Evolutionary conservation across 1,140 invertebrate species (phyloP), one percentile per base, ranked within the genome.

Genomic region (Caerostris darwini): DNA sequence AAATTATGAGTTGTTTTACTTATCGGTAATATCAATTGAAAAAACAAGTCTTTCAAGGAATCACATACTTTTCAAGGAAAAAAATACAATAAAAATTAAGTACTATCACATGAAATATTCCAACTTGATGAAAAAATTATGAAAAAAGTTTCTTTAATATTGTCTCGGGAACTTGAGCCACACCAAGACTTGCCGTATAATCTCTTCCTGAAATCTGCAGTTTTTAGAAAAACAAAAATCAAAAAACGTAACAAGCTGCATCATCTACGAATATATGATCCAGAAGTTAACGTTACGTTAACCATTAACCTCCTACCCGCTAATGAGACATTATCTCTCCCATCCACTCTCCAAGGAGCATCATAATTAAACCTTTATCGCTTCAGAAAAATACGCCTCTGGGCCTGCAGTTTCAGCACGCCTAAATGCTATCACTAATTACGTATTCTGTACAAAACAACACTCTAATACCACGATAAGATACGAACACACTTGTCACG

Each of bases 341-440:
- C 19, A 19, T 71, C 17, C 67, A 19, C 6, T 71, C 67, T 56
- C 53, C 50, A 56, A 56, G 12, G 17, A 56, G 54, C 3, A 56
- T n/a, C 81, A 56, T 82, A 82, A 82, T 82, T 54, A 82, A 54
- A 82, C 10, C 53, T 56, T 82, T 82, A 54, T 82, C 81, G 6
- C 3, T 10, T n/a, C 54, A 50, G 12, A 82, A 82, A 82, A 82
- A 82, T 82, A 81, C 7, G 14, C 1, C n/a, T 64, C 34, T 19
- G 3, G 12, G 6, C 5, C 14, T 3, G 53, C 5, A 17, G 50
- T 8, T 54, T 82, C 81, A 82, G 19, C 50, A 54, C 5, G 19
- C 12, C 6, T n/a, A 82, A 53, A 82, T 82, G 53, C 50, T 54
- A 82, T 12, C 81, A 82, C 50, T 82, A 82, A 82, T 82, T 82